Evolutionary conservation across 2,888 invertebrate species (phyloP), one percentile per base, ranked within the genome.

Genomic region (Dolichopus griseipennis): DNA sequence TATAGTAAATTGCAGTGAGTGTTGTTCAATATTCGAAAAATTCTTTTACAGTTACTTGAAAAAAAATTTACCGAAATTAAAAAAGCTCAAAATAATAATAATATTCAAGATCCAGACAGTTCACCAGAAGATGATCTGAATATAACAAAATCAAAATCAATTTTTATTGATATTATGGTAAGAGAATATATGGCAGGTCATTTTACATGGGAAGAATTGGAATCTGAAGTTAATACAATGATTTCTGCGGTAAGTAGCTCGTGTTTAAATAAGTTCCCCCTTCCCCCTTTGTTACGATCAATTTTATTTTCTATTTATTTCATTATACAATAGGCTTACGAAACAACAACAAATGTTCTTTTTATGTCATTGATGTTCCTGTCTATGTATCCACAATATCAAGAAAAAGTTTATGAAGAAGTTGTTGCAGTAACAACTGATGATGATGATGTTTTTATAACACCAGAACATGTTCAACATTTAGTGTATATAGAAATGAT

Each of bases 191-290:
- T 69, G 21, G 74, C 73, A 0, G 76, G 76, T 2, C 67, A 75
- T 2, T 79, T 80, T 41, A 75, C 70, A 8, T 73, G 70, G 73
- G 70, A 75, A 65, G 76, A 79, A 67, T 76, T 80, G 1, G 76
- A 76, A 68, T 75, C 76, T 66, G 79, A 79, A 71, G 75, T 78
- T 0, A 78, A 78, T 71, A 74, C 76, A 0, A 76, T 80, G 65
- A 77, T 80, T 0, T 77, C 78, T 69, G 79, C 64, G 10, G 64
- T 64, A 37, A 37, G 64, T 37, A 18, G n/a, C n/a, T n/a, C n/a
- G n/a, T n/a, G n/a, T n/a, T n/a, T n/a, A n/a, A n/a, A n/a, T n/a
- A n/a, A n/a, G n/a, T n/a, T n/a, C n/a, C n/a, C n/a, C n/a, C n/a
- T n/a, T n/a, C n/a, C n/a, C n/a, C n/a, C n/a, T n/a, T n/a, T n/a